Base-by-base conservation (phyloP, 2,113 vertebrate species). In the Notarius quadriscutis region DNA sequence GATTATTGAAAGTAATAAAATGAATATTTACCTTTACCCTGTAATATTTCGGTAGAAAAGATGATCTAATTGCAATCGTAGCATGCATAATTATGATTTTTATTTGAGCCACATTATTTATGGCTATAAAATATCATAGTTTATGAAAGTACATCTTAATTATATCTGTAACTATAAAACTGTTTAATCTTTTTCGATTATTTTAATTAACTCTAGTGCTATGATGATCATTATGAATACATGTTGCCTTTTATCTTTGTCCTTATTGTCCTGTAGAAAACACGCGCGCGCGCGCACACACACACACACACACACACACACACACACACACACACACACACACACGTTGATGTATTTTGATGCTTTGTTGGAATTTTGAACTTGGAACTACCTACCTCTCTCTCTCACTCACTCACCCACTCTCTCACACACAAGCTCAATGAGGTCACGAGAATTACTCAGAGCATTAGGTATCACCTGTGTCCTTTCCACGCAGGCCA, bases 401-500 rank as follows among this genome's bases (percentile, higher is more conserved):
- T 84, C 67, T 74, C 27, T 84, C 55, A 62, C 22, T 62, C 69
- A 74, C 67, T n/a, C 67, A 58, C 22, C n/a, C 12, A 9, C 25
- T 34, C 55, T 20, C 53, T 34, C 15, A 80, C 17, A 48, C 9
- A 87, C 88, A 78, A 58, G 55, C 51, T 87, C 90, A 92, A 92
- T 91, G 92, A 93, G 93, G 93, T 93, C 93, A 94, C 77, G 71
- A 84, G 87, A 82, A 91, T 92, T 91, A 90, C 89, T 62, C 51
- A 65, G 18, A 90, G 93, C 92, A 63, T 92, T 88, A 89, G 91
- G 89, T 94, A 93, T 94, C 94, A 94, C 92, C 91, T 91, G 92
- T 91, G 92, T 92, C 91, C 94, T 94, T 94, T 94, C 94, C 93
- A 90, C 55, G 20, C 80, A n/a, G 91, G 91, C 88, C 91, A 88